Evolutionary conservation across 2,888 invertebrate genomes (phyloP), one percentile per base, ranked within the genome.

Genomic region (Melanostoma scalare): DNA sequence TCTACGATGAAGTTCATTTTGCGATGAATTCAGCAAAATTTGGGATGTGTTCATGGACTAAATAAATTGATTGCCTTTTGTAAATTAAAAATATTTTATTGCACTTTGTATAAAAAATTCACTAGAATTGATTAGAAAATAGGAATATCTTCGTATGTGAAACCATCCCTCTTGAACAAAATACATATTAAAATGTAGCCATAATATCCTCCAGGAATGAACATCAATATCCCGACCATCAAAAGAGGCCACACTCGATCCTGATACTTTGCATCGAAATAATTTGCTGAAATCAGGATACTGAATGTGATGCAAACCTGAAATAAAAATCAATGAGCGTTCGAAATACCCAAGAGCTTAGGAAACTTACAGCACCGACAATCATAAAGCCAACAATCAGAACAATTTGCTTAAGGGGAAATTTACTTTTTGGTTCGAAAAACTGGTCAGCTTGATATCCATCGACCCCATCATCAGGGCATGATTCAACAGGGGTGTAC

Each of bases 171-270:
- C n/a, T 86, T 86, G 33, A 86, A 78, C 36, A 86, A 77, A 76
- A 97, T 97, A 91, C 95, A 96, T 89, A 95, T 95, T 40, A 97
- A 96, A 89, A 98, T 96, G 87, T 96, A 94, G 58, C 97, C 94
- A 89, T 98, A 97, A 91, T 98, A 98, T 65, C 96, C 95, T 48
- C 97, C 98, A 0, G 98, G 98, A 86, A 98, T 94, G 89, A 98
- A 97, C 96, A 97, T 97, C 46, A 98, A 92, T 31, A 94, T 92
- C 40, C 98, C 98, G 88, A 98, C 92, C 86, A 97, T 95, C 85
- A 97, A 94, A 91, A 98, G 93, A 0, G 97, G 97, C 96, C 96
- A 97, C 90, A 96, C 94, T 82, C 97, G 93, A 90, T 97, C 97
- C 2, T 95, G 94, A 91, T 97, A 97, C 93, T 96, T 95, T 40